Conservation (phyloP, 2,888 invertebrate species). For the Endomychus coccineus region DNA sequence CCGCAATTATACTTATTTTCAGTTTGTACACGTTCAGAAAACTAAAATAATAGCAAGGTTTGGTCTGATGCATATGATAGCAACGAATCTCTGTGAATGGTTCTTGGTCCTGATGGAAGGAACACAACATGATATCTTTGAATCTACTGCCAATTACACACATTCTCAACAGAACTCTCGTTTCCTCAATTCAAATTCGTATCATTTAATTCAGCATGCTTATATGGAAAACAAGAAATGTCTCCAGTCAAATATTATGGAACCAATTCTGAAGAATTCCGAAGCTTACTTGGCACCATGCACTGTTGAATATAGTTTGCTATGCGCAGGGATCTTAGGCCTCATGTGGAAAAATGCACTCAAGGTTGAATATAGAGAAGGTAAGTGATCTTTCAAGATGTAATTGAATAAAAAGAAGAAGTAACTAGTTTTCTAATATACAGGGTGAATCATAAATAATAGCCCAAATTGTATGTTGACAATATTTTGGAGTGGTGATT, state of each 20-base stretch:
- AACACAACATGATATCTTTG: constrained; percentile 74
- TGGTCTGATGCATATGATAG: constrained; percentile 90
- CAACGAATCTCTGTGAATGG: constrained; percentile 90
- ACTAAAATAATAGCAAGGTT: constrained; percentile 70
- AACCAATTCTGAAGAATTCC: constrained; percentile 23
- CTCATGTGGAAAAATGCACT: constrained; percentile 84
- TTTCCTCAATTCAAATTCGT: constrained; percentile 25
- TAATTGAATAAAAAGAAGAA: too few species aligned
- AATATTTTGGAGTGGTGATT: too few species aligned
- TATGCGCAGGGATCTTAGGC: constrained; percentile 81
- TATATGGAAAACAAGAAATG: constrained; percentile 26
- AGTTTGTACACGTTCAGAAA: constrained; percentile 45
- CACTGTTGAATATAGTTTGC: constrained; percentile 82
- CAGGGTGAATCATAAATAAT: too few species aligned
- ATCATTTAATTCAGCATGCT: constrained; percentile 20
- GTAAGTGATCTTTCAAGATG: too few species aligned
- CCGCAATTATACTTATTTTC: too few species aligned
- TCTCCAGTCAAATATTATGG: constrained; percentile 26
- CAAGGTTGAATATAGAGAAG: too few species aligned
- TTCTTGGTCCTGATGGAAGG: constrained; percentile 77
- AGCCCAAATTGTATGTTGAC: too few species aligned
- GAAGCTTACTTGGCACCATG: constrained; percentile 77
- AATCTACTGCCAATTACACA: constrained; percentile 45
- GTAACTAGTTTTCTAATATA: too few species aligned
- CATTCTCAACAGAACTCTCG: constrained; percentile 19